Percentiles rank a stretch among this genome's conserved stretches.
Evolutionary conservation across 2,113 vertebrate species (phyloP).

Genomic region (Polyodon spathula): DNA sequence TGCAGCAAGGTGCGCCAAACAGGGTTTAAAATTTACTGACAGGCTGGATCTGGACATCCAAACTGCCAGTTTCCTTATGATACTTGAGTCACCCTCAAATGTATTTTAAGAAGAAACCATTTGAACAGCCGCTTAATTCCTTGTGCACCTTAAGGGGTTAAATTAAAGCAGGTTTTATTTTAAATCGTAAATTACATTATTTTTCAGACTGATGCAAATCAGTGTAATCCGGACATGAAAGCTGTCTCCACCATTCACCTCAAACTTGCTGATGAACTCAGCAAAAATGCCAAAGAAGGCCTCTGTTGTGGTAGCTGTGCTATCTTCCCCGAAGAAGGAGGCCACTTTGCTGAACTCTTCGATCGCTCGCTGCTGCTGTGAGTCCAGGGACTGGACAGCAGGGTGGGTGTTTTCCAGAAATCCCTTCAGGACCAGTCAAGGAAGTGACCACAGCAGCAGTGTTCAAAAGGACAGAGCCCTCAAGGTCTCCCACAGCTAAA

Average conservation of each 20-base stretch:
- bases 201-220: not conserved
- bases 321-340: conserved; percentile 88
- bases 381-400: conserved; percentile 72
- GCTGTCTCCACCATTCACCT: conserved; percentile 56
- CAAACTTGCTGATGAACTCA: conserved; percentile 92
- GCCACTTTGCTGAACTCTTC: conserved; percentile 83
- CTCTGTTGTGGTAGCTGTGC: conserved; percentile 80
- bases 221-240: too few relatives aligned
- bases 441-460: conserved; percentile 15
- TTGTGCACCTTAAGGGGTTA: too few relatives aligned
- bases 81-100: too few relatives aligned
- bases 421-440: conserved; percentile 64
- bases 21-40: too few relatives aligned
- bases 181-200: not conserved
- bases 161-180: not conserved
- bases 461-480: not conserved
- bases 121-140: too few relatives aligned
- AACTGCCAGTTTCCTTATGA: too few relatives aligned
- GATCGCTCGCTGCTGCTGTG: conserved; percentile 78
- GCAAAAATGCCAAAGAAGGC: conserved; percentile 92
- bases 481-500: too few relatives aligned
- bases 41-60: too few relatives aligned
- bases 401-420: conserved; percentile 90
- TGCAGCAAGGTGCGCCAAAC: not conserved
- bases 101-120: too few relatives aligned